Evolutionary conservation across 2,113 vertebrate species (phyloP), one percentile per base, ranked within the genome.

Genomic region (Trogon melanurus): DNA sequence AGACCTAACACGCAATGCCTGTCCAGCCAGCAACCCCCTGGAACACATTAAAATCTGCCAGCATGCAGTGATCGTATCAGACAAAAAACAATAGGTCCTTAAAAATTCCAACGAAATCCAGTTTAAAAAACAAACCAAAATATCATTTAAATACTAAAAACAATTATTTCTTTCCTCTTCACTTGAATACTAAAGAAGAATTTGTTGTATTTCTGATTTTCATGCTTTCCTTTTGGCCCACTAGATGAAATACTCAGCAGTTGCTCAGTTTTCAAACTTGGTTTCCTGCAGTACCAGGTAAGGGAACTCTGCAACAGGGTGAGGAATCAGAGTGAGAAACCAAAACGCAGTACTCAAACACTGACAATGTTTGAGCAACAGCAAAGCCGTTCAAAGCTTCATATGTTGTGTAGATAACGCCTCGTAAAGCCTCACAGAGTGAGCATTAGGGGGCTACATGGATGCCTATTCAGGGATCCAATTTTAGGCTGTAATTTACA

Each of bases 1-100:
- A 97, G 96, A 95, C 89, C 80, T 19, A 82, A 80, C 85, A 88
- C 7, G 64, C 88, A 94, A 91, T 64, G 83, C 73, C 67, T 30
- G 89, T 11, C 70, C 95, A 67, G 86, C 64, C 91, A 88, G 79
- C 48, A 85, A 65, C 27, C 62, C 75, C 30, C 5, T 82, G 78
- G 86, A 93, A 61, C 79, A 81, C 50, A 88, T 30, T 45, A 67
- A 56, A 53, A 70, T 67, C 86, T 95, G 95, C 86, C 94, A 94
- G 56, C 64, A 48, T 21, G 21, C 72, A 91, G 51, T 6, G 67
- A 73, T 65, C 75, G 2, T 79, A 96, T 65, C 79, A 90, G 79
- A 83, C 82, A 84, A 10, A 47, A 91, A 93, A 92, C 91, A 96
- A 91, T 53, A 41, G 50, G 50, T 41, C 80, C 85, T 92, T 36